Evolutionary conservation across 2,113 vertebrate species (phyloP).

Genomic region (Recurvirostra avosetta): DNA sequence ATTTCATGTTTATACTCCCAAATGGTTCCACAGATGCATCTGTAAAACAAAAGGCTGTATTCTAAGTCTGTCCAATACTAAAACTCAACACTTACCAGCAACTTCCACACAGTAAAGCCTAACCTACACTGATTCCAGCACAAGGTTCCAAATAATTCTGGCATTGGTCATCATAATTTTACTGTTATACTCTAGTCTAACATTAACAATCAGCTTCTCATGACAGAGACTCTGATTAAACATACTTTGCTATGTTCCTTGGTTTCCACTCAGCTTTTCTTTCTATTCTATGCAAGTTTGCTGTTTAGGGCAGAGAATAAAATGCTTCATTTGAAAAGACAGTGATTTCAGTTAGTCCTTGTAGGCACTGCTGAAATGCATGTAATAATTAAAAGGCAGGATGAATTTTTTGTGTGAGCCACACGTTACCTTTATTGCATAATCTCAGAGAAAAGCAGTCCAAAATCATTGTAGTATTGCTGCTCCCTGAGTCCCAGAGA

Average conservation of each 20-base stretch:
- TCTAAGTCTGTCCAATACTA: background rate
- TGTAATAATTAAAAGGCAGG: background rate
- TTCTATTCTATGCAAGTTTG: background rate
- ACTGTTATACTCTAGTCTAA: background rate
- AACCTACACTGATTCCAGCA: background rate
- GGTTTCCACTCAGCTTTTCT: background rate
- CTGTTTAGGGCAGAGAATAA: background rate
- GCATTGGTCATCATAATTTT: background rate
- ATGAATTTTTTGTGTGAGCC: background rate
- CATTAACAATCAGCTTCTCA: background rate
- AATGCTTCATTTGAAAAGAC: background rate
- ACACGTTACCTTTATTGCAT: background rate
- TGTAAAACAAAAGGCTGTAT: background rate
- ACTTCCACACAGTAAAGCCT: background rate
- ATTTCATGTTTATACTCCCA: background rate
- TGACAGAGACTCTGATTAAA: background rate
- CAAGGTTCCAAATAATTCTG: background rate
- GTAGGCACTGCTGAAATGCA: background rate
- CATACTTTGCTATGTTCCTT: background rate
- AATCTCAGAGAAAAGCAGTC: background rate
- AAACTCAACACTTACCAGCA: background rate
- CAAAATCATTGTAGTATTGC: background rate
- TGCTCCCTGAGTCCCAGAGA: background rate
- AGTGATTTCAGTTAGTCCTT: background rate
- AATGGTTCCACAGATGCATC: background rate